A percentile compares a stretch with the other conserved stretches of the same genome.
Conservation (phyloP, 2,888 invertebrate species). For the Julus scanicus region DNA sequence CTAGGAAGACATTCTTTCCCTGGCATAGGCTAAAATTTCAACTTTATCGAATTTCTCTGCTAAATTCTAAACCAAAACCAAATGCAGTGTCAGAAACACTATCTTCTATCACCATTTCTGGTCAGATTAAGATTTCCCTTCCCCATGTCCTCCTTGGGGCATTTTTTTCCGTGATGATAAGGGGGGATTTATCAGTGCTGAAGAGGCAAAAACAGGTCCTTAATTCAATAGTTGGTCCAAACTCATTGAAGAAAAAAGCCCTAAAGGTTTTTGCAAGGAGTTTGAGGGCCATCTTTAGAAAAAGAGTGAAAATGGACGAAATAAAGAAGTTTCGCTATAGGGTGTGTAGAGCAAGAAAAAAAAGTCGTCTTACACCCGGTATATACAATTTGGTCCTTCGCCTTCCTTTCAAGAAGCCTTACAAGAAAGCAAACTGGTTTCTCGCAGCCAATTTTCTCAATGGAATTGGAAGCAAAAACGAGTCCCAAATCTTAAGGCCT, state of each 20-base stretch:
- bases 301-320: not conserved
- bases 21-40: too few relatives aligned
- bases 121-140: not conserved
- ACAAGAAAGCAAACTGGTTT: not conserved
- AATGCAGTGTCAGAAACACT: not conserved
- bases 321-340: constrained; percentile 2
- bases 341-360: not conserved
- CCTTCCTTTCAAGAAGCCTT: not conserved
- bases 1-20: too few relatives aligned
- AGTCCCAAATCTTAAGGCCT: not conserved
- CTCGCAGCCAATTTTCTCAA: constrained; percentile 9
- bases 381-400: not conserved
- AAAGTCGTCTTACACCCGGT: not conserved
- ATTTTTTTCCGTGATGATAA: not conserved
- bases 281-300: constrained; percentile 30
- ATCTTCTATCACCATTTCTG: not conserved
- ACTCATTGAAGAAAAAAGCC: not conserved
- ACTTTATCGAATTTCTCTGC: too few relatives aligned
- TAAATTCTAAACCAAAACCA: not conserved
- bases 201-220: not conserved
- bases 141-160: not conserved
- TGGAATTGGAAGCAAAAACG: constrained; percentile 6
- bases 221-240: constrained; percentile 1
- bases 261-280: not conserved
- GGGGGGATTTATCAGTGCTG: not conserved